Percentiles rank a stretch among this genome's conserved stretches.
Evolutionary conservation across 2,888 invertebrate genomes (phyloP).

Genomic region (Eledone cirrhosa): DNA sequence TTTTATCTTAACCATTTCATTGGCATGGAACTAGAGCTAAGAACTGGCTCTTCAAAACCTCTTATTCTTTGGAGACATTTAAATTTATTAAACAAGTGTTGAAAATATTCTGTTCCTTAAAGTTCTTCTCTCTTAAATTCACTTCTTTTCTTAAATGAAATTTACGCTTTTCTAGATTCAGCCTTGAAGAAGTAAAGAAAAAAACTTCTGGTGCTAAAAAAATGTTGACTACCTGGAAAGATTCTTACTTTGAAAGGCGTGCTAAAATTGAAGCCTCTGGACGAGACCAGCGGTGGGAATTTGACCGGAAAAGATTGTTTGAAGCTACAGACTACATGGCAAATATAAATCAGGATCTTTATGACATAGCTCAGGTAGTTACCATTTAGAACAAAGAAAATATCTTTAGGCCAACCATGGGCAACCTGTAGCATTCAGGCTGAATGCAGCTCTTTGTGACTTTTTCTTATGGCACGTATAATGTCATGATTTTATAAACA

Average conservation of each 20-base stretch:
- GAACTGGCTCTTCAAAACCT: too few species aligned
- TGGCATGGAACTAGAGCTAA: too few species aligned
- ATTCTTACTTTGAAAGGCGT: conserved; percentile 79
- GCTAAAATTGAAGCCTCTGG: conserved; percentile 86
- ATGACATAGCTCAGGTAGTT: conserved; percentile 78
- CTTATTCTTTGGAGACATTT: too few species aligned
- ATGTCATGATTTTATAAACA: too few species aligned
- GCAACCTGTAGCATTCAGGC: too few species aligned
- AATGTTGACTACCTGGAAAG: conserved; percentile 81
- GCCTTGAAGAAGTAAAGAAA: conserved; percentile 69
- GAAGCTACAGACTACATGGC: conserved; percentile 86
- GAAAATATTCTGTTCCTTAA: too few species aligned
- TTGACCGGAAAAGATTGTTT: conserved; percentile 83
- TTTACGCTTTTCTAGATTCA: conserved; percentile 43
- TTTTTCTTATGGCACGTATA: too few species aligned
- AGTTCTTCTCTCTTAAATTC: too few species aligned
- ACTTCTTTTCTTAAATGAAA: not conserved
- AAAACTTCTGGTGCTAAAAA: conserved; percentile 73
- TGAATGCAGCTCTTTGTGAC: too few species aligned
- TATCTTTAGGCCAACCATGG: too few species aligned
- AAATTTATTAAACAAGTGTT: too few species aligned
- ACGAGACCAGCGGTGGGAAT: conserved; percentile 89
- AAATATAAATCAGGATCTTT: conserved; percentile 80
- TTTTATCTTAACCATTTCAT: too few species aligned
- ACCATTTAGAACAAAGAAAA: not conserved